Conservation (phyloP, 2,888 invertebrate species). For the Pimpla rufipes region DNA sequence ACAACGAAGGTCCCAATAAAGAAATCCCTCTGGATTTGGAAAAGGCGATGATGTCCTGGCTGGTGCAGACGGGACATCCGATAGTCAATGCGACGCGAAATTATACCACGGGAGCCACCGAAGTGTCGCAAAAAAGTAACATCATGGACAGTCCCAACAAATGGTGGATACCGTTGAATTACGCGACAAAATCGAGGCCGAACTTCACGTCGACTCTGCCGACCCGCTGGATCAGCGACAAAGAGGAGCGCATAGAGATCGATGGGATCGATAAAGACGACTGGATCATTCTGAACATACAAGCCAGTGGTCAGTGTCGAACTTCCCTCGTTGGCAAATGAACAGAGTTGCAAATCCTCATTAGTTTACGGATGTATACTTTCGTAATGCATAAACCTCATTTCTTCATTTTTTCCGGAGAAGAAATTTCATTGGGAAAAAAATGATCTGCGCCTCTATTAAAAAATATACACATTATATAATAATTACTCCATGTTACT, state of each 20-base stretch:
- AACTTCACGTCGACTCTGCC: conserved; percentile 86
- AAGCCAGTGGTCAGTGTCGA: conserved; percentile 87
- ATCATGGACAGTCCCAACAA: conserved; percentile 19
- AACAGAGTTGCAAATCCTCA: too few relatives aligned
- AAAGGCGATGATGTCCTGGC: conserved; percentile 81
- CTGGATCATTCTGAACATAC: conserved; percentile 89
- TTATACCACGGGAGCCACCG: conserved; percentile 70
- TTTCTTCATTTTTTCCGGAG: too few relatives aligned
- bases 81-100: conserved; percentile 80
- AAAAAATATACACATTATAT: too few relatives aligned
- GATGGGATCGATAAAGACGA: conserved; percentile 82
- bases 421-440: too few relatives aligned
- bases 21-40: too few relatives aligned
- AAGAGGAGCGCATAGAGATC: conserved; percentile 78
- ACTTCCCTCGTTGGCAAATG: conserved; percentile 10
- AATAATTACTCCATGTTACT: too few relatives aligned
- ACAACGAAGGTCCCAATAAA: too few relatives aligned
- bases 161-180: conserved; percentile 82
- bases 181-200: conserved; percentile 69
- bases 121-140: conserved; percentile 68
- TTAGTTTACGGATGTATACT: too few relatives aligned
- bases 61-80: conserved; percentile 85
- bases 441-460: too few relatives aligned
- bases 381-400: too few relatives aligned
- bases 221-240: conserved; percentile 85